phyloP scores from a whole-genome alignment of 2,113 vertebrate species.

The Entelurus aequoreus region DNA sequence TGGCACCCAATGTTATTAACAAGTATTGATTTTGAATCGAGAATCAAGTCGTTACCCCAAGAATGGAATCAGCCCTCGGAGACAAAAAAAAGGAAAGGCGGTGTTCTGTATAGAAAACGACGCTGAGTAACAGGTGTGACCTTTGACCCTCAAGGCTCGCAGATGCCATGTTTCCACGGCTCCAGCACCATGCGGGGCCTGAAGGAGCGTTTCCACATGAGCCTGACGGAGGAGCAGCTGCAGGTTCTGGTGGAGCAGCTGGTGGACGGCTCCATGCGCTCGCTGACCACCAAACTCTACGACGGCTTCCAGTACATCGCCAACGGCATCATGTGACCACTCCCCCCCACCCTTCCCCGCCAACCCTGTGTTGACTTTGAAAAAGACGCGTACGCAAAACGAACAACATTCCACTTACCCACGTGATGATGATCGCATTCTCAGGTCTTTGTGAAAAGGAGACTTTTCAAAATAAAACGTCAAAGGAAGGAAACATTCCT shows the following conservation, averaged over 20 bases:
- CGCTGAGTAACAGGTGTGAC: neutral
- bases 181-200: slow-evolving; percentile 89
- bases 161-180: slow-evolving; percentile 93
- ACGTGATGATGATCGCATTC: neutral
- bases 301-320: slow-evolving; percentile 98
- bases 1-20: no score
- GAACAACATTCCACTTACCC: no score
- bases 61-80: no score
- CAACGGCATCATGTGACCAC: slow-evolving; percentile 83
- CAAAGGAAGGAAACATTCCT: neutral
- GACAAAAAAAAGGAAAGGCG: no score
- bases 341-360: no score
- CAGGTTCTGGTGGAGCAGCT: slow-evolving; percentile 89
- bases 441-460: neutral
- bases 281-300: slow-evolving; percentile 92
- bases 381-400: no score
- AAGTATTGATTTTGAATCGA: no score
- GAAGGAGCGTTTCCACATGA: slow-evolving; percentile 97
- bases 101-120: no score
- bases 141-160: slow-evolving; percentile 72
- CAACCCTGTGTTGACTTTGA: no score
- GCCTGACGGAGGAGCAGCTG: slow-evolving; percentile 92
- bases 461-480: no score
- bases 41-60: no score
- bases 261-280: slow-evolving; percentile 90